Percentiles rank a stretch among this genome's conserved stretches.
Conservation (phyloP, 2,113 vertebrate species). For the Neotragus pygmaeus region DNA sequence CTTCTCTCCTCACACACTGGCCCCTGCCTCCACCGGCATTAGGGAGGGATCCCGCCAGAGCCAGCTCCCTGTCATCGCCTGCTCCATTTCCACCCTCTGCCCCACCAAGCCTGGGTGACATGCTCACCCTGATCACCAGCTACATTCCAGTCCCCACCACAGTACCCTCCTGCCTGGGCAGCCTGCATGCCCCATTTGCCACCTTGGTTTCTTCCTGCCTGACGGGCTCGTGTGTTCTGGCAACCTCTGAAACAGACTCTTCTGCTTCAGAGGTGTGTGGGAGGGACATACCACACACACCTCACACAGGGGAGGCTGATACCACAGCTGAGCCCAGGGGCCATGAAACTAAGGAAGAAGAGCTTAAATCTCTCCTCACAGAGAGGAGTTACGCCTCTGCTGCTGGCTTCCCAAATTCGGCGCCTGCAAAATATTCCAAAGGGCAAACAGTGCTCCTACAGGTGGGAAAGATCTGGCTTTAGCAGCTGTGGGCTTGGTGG, state of each 20-base stretch:
- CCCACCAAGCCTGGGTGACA: neutral
- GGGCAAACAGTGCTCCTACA: neutral
- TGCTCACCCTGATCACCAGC: neutral
- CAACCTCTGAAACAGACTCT: neutral
- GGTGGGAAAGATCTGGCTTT: neutral
- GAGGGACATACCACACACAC: neutral
- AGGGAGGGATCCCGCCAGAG: neutral
- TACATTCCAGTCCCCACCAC: neutral
- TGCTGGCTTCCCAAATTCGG: neutral
- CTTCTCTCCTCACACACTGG: neutral
- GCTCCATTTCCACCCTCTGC: neutral
- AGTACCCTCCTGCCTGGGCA: neutral
- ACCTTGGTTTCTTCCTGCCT: neutral
- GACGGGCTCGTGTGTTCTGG: neutral
- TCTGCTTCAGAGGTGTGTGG: neutral
- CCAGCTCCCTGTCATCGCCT: neutral
- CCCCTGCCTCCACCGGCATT: neutral
- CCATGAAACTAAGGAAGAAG: neutral
- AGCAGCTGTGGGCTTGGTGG: neutral
- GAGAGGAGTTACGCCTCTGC: neutral
- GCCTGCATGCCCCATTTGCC: neutral
- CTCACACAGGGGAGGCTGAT: neutral
- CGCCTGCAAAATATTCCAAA: neutral
- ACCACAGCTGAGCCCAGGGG: neutral
- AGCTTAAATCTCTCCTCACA: neutral